These are phyloP conservation scores for Astropecten irregularis DNA, from an alignment of 53 echinoderm and acorn worm species.

Conservation along the genomic window DNA sequence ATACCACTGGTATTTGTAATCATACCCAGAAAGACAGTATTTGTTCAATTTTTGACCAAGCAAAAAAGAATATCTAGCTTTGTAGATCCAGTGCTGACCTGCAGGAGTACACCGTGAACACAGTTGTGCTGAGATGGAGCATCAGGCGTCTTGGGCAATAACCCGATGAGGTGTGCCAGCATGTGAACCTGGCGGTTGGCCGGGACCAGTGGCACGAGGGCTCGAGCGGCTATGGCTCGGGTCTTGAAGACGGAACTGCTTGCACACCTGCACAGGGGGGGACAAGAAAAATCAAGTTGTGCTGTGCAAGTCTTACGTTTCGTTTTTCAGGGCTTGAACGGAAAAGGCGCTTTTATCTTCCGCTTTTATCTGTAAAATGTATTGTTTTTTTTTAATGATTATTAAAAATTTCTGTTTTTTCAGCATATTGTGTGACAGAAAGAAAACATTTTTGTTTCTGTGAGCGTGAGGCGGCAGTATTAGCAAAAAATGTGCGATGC, in stretches of 20 bases:
- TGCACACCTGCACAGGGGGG: slow-evolving; percentile 82
- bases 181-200: slow-evolving; percentile 52
- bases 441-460: no score
- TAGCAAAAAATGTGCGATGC: no score
- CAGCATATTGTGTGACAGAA: no score
- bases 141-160: slow-evolving; percentile 48
- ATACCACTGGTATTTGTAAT: no score
- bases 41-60: no score
- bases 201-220: slow-evolving; percentile 80
- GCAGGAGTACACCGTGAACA: slow-evolving; percentile 81
- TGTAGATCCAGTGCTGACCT: no score
- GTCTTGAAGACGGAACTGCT: slow-evolving; percentile 87
- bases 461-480: no score
- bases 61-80: no score
- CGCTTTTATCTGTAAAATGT: neutral
- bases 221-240: slow-evolving; percentile 86
- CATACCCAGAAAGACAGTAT: no score
- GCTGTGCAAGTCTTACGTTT: no score
- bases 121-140: slow-evolving; percentile 52
- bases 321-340: neutral
- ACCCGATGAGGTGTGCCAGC: slow-evolving; percentile 43
- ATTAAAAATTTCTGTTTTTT: no score
- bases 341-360: neutral
- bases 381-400: neutral
- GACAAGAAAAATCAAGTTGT: no score